Evolutionary conservation across 2,113 vertebrate species (phyloP), one percentile per base, ranked within the genome.

Genomic region (Seriola aureovittata): DNA sequence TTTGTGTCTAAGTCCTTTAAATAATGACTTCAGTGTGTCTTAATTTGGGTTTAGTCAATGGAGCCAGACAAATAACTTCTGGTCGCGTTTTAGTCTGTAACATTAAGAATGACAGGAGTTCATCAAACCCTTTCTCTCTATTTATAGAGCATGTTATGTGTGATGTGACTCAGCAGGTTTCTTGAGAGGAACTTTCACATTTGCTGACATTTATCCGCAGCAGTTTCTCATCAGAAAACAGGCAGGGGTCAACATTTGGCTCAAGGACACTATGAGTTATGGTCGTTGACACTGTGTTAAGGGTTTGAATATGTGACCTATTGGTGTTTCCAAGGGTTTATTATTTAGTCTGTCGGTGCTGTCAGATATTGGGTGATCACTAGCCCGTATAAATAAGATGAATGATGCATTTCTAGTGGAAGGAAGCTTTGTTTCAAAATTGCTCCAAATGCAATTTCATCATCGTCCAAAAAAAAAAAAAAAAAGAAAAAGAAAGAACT

Each of bases 31-130:
- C 54, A 66, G 4, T 54, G 60, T 60, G 66, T 65, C 55, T 81
- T 83, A 40, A 78, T 84, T 70, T 79, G 74, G 78, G 78, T 88
- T 84, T 86, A 81, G 71, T 82, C 57, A 38, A 38, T 42, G 70
- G 77, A 84, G 74, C 81, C 66, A 78, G 63, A 84, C 74, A 82
- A 79, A 90, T 76, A 84, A 81, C 80, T 60, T 78, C 59, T 58
- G 54, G 50, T 29, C 16, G n/a, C 34, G 70, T 68, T 85, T 73
- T 21, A 58, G 52, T 67, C 69, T 57, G 50, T 75, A 68, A 42
- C 32, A 74, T 23, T 57, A n/a, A 71, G 75, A 78, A 21, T 83
- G 72, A 65, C 48, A 10, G 65, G 19, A 71, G 54, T 46, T 85
- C 73, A 55, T 42, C n/a, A 71, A 23, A 0, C 5, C 21, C 34